A percentile compares a stretch with the other conserved stretches of the same genome.
Evolutionary conservation across 2,888 invertebrate genomes (phyloP).

Genomic region (Sericinus montela): DNA sequence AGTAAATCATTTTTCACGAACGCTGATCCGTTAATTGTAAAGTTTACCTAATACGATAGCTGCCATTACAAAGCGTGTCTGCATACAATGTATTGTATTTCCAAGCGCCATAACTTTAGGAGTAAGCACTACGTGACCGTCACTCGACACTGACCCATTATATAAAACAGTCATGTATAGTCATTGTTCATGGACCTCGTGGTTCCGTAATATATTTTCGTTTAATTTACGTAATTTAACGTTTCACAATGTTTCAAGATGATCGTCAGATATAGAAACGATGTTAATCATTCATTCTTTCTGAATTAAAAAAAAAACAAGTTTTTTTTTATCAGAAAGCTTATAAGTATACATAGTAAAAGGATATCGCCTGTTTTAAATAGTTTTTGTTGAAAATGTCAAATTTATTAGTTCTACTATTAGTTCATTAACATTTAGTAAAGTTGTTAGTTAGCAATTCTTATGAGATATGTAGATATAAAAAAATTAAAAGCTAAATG

Average conservation of each 20-base stretch:
- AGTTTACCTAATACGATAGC: constrained; percentile 15
- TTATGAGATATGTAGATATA: too few species aligned
- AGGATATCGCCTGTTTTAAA: too few species aligned
- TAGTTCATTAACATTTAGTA: too few species aligned
- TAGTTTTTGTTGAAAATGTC: too few species aligned
- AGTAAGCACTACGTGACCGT: constrained; percentile 69
- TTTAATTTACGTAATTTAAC: constrained; percentile 11
- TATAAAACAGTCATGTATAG: constrained; percentile 32
- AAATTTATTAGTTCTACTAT: too few species aligned
- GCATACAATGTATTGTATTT: constrained; percentile 58
- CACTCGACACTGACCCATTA: constrained; percentile 66
- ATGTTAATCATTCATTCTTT: background rate
- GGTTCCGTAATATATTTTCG: constrained; percentile 27
- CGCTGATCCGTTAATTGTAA: constrained; percentile 19
- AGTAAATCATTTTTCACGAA: background rate
- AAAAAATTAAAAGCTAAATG: too few species aligned
- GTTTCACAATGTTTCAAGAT: constrained; percentile 5
- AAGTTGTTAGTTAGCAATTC: too few species aligned
- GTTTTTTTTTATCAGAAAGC: too few species aligned
- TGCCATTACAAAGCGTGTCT: constrained; percentile 28
- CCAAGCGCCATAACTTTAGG: constrained; percentile 58
- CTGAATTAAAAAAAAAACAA: too few species aligned
- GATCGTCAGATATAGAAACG: constrained; percentile 1
- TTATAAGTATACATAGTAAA: too few species aligned
- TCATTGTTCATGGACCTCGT: constrained; percentile 31